phyloP scores from a whole-genome alignment of 2,888 invertebrate species.

The Eutolmus rufibarbis region DNA sequence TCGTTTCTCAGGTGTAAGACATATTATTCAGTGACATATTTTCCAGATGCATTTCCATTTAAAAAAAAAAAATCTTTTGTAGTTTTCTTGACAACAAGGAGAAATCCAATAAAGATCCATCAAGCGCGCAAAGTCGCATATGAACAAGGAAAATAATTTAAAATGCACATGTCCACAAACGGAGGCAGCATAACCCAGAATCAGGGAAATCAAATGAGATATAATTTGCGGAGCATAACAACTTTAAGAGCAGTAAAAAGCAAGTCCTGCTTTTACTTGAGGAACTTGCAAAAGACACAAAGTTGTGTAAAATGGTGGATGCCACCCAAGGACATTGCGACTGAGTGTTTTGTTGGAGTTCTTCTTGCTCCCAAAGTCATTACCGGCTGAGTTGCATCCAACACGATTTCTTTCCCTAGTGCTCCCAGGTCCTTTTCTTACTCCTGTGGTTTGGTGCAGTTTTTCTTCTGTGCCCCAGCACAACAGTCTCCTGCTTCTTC shows the following conservation, averaged over 20 bases:
- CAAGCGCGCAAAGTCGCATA: background rate
- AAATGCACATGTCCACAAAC: background rate
- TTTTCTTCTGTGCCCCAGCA: background rate
- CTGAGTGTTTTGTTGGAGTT: background rate
- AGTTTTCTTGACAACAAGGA: background rate
- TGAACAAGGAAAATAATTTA: background rate
- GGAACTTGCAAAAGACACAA: background rate
- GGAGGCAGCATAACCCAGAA: background rate
- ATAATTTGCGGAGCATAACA: background rate
- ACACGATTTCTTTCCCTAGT: background rate
- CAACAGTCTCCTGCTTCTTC: background rate
- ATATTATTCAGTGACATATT: background rate
- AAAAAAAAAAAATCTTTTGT: background rate
- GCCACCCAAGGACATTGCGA: background rate
- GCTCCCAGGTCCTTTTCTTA: background rate
- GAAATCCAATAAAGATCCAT: background rate
- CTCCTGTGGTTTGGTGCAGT: background rate
- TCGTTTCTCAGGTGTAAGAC: background rate
- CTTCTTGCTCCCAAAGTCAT: background rate
- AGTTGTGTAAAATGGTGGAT: background rate
- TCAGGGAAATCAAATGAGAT: background rate
- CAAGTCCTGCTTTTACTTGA: background rate
- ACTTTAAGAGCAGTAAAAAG: background rate
- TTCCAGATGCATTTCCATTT: background rate
- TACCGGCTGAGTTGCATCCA: background rate